A percentile compares a stretch with the other conserved stretches of the same genome.
These are phyloP conservation scores for Callorhinus ursinus DNA, from an alignment of 2,113 vertebrate species.

Conservation along the genomic window DNA sequence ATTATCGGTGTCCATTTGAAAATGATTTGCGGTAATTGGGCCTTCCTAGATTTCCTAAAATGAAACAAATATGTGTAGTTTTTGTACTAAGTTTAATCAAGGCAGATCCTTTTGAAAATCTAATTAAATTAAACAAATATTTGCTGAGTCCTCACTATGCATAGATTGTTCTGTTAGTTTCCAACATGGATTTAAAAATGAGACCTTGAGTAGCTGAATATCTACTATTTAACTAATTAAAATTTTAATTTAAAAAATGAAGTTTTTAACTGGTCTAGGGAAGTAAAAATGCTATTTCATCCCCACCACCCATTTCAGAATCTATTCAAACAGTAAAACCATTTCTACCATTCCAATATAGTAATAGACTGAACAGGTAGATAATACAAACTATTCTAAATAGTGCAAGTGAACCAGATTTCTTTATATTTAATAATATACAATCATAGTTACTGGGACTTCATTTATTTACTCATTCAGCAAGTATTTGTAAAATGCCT, in stretches of 20 bases:
- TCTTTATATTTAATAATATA: neutral
- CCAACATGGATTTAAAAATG: neutral
- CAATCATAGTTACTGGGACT: neutral
- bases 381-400: neutral
- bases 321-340: neutral
- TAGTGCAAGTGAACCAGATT: neutral
- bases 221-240: neutral
- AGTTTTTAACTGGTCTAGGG: neutral
- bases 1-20: neutral
- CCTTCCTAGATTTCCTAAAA: neutral
- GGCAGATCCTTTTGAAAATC: neutral
- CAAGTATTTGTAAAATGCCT: neutral
- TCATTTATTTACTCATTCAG: neutral
- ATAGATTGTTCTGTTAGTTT: neutral
- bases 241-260: neutral
- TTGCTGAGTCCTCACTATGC: neutral
- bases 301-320: neutral
- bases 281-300: neutral
- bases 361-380: neutral
- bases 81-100: neutral
- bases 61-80: neutral
- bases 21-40: neutral
- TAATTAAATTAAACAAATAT: neutral
- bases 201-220: neutral
- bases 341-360: neutral